Percentiles rank a stretch among this genome's conserved stretches.
These are phyloP conservation scores for Labeo rohita DNA, from an alignment of 2,113 vertebrate species.

Conservation along the genomic window DNA sequence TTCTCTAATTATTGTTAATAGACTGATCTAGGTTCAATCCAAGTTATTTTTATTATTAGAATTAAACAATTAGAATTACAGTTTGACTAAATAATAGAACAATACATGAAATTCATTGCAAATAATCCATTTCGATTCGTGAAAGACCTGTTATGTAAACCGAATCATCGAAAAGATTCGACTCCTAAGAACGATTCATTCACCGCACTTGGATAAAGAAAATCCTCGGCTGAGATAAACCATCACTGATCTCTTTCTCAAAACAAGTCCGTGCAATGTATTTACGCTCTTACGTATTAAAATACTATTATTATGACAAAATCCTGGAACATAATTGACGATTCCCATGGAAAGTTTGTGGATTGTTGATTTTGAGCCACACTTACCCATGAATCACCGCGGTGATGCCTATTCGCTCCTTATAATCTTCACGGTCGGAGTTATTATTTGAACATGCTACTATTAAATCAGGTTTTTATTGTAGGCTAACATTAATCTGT, in stretches of 20 bases:
- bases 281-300: not conserved
- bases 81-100: too few species aligned
- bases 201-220: not conserved
- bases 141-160: too few species aligned
- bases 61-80: too few species aligned
- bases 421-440: not conserved
- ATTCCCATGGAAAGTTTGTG: not conserved
- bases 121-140: too few species aligned
- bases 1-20: too few species aligned
- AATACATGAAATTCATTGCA: too few species aligned
- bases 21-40: too few species aligned
- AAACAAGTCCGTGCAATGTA: not conserved
- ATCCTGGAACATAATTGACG: not conserved
- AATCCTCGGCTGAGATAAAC: not conserved
- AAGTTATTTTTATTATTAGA: too few species aligned
- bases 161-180: not conserved
- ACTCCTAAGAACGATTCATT: not conserved
- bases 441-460: not conserved
- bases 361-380: conserved; percentile 30
- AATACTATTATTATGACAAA: not conserved
- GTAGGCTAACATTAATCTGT: not conserved
- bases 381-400: conserved; percentile 62
- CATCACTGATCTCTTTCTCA: not conserved
- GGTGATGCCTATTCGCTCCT: not conserved
- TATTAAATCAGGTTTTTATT: not conserved